These are phyloP conservation scores for Periophthalmodon schlosseri DNA, from an alignment of 2,113 vertebrate genomes.

Conservation along the genomic window DNA sequence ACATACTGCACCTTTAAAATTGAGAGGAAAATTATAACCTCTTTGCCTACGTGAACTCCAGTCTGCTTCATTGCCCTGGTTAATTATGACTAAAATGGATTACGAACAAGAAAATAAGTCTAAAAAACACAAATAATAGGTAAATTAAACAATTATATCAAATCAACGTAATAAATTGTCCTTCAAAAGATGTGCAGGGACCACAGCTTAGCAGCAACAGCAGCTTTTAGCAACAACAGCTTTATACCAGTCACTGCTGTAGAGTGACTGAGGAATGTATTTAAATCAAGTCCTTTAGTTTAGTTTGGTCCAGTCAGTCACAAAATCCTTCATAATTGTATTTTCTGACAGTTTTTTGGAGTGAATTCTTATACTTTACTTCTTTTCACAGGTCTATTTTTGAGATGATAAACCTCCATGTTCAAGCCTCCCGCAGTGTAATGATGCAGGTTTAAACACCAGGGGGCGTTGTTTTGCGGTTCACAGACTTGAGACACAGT, in stretches of 20 bases:
- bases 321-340: not conserved
- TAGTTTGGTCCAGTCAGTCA: not conserved
- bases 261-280: conserved; percentile 62
- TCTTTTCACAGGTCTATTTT: conserved; percentile 6
- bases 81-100: not conserved
- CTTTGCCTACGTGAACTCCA: too few species aligned
- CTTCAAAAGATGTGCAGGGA: conserved; percentile 17
- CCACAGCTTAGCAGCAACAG: conserved; percentile 34
- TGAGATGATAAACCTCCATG: not conserved
- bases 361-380: not conserved
- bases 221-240: conserved; percentile 41
- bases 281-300: conserved; percentile 26
- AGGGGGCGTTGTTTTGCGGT: conserved; percentile 42
- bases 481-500: conserved; percentile 12
- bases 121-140: not conserved
- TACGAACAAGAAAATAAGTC: not conserved
- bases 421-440: conserved; percentile 17
- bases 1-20: too few species aligned
- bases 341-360: not conserved
- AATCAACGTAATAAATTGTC: not conserved
- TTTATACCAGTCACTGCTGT: conserved; percentile 10
- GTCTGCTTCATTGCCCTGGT: not conserved
- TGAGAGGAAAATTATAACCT: too few species aligned
- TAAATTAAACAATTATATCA: not conserved
- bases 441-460: conserved; percentile 27